Percentiles rank a stretch among this genome's conserved stretches.
These are phyloP conservation scores for Labrus mixtus DNA, from an alignment of 2,113 vertebrate genomes.

Conservation along the genomic window DNA sequence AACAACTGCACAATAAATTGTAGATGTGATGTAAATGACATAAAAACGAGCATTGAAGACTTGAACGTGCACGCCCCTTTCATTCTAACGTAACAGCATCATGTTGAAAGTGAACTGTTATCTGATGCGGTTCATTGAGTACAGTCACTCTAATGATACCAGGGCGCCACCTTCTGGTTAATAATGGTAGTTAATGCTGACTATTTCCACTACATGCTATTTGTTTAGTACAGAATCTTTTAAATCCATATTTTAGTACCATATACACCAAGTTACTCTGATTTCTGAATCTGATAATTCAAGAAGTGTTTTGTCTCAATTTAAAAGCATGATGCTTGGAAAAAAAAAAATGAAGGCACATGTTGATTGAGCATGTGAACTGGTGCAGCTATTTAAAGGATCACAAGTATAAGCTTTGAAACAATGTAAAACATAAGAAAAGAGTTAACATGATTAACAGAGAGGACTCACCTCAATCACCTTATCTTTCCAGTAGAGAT, in stretches of 20 bases:
- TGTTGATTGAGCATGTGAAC: conserved; percentile 37
- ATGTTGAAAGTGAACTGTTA: neutral
- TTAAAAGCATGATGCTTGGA: conserved; percentile 17
- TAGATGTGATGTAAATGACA: conserved; percentile 7
- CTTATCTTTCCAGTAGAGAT: neutral
- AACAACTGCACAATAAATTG: conserved; percentile 7
- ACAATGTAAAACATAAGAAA: too few relatives aligned
- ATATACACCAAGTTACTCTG: neutral
- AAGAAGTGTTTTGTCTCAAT: neutral
- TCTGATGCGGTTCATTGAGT: neutral
- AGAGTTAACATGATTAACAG: neutral
- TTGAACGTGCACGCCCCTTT: neutral
- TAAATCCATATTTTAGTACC: neutral
- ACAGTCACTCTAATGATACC: neutral
- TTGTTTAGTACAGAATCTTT: conserved; percentile 13
- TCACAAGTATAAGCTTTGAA: neutral
- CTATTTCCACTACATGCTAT: conserved; percentile 6
- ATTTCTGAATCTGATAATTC: neutral
- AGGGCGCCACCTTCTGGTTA: conserved; percentile 60
- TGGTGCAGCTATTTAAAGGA: conserved; percentile 11
- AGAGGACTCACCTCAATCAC: neutral
- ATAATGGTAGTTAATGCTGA: conserved; percentile 1
- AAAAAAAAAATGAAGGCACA: conserved; percentile 5
- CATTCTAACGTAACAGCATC: neutral
- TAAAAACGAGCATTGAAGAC: neutral